phyloP scores from a whole-genome alignment of 2,797 vertebrate species.

The Takifugu ocellatus region DNA sequence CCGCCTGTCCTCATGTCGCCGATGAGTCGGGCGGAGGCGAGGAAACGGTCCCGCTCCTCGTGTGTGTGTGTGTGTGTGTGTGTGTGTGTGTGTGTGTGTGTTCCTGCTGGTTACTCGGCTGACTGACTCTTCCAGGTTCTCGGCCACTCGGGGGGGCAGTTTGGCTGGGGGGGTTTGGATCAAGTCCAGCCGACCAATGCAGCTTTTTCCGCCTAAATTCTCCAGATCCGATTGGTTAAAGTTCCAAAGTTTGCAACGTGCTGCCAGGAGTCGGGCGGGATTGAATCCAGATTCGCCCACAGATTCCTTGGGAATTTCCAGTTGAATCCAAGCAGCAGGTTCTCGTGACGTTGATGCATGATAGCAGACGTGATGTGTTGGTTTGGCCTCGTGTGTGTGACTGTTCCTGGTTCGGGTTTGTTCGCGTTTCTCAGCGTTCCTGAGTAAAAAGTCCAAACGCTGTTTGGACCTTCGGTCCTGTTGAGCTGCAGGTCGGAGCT shows the following conservation, averaged over 20 bases:
- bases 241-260: slow-evolving; percentile 3
- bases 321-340: neutral
- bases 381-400: too few species aligned
- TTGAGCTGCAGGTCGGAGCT: too few species aligned
- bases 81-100: slow-evolving; percentile 17
- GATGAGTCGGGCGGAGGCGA: slow-evolving; percentile 1
- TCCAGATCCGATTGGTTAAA: neutral
- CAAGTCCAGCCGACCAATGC: slow-evolving; percentile 41
- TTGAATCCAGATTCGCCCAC: slow-evolving; percentile 36
- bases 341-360: neutral
- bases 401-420: too few species aligned
- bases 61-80: slow-evolving; percentile 23
- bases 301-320: neutral
- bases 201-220: slow-evolving; percentile 13
- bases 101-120: slow-evolving; percentile 19
- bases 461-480: too few species aligned
- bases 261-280: slow-evolving; percentile 26
- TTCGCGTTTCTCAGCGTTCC: too few species aligned
- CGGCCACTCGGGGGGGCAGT: slow-evolving; percentile 7
- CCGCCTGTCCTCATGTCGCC: slow-evolving; percentile 10
- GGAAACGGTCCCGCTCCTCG: slow-evolving; percentile 1
- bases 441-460: too few species aligned
- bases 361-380: neutral
- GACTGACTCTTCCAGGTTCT: slow-evolving; percentile 17
- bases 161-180: slow-evolving; percentile 39